These are phyloP conservation scores for Acipenser transmontanus DNA, from an alignment of 2,797 vertebrate genomes.

Conservation along the genomic window DNA sequence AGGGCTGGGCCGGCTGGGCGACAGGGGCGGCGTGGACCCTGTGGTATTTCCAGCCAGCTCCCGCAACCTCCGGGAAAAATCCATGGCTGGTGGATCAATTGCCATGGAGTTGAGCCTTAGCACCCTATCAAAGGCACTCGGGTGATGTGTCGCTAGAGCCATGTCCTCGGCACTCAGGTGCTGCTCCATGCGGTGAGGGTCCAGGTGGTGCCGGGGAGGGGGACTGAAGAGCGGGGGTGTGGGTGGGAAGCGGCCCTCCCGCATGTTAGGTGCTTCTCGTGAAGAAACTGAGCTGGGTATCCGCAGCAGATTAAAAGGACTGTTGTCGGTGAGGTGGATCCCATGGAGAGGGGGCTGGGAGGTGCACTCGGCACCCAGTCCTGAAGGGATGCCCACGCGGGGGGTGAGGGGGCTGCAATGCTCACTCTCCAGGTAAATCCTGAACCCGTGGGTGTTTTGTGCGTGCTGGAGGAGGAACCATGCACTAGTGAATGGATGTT, in stretches of 20 bases:
- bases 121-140: conserved; percentile 95
- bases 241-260: conserved; percentile 92
- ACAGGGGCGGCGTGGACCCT: conserved; percentile 87
- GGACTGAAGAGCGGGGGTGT: conserved; percentile 97
- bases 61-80: conserved; percentile 96
- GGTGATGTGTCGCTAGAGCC: conserved; percentile 95
- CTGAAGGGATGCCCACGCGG: conserved; percentile 90
- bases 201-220: conserved; percentile 95
- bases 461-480: conserved; percentile 98
- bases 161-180: conserved; percentile 97
- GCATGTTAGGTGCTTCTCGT: conserved; percentile 75
- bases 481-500: conserved; percentile 96
- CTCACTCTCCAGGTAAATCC: conserved; percentile 96
- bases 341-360: conserved; percentile 95
- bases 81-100: conserved; percentile 89
- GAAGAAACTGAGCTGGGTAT: conserved; percentile 92
- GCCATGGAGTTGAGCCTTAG: conserved; percentile 95
- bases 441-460: conserved; percentile 96
- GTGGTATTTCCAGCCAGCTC: conserved; percentile 96
- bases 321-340: conserved; percentile 96
- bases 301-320: conserved; percentile 97
- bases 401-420: conserved; percentile 95
- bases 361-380: conserved; percentile 87
- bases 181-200: conserved; percentile 86
- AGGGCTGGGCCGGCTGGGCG: conserved; percentile 91